Conservation (phyloP, 1,140 invertebrate species). For the Neodiprion lecontei region DNA sequence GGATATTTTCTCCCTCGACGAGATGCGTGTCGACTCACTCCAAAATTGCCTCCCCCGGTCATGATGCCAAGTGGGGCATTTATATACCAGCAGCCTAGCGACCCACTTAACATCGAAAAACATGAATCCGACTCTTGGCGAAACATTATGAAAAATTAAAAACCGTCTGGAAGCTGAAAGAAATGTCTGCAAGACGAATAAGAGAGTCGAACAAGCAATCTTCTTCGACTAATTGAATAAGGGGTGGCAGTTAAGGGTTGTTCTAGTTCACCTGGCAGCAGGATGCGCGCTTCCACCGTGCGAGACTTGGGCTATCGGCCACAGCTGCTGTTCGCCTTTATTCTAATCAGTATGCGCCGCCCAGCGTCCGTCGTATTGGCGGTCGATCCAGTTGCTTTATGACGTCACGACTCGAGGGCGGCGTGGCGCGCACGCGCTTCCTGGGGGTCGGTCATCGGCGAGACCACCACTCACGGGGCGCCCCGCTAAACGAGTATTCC, state of each 20-base stretch:
- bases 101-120: background rate
- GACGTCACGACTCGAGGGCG: constrained; percentile 8
- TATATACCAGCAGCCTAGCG: background rate
- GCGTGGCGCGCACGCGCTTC: constrained; percentile 11
- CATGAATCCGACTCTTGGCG: background rate
- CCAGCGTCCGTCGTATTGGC: constrained; percentile 16
- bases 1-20: background rate
- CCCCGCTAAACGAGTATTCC: background rate
- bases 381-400: constrained; percentile 16
- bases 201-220: background rate
- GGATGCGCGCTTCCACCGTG: background rate
- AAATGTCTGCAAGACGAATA: background rate
- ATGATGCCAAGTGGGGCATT: background rate
- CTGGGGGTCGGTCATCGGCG: background rate
- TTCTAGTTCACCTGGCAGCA: background rate
- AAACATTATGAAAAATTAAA: background rate
- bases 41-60: background rate
- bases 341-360: constrained; percentile 16
- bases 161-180: background rate
- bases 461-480: background rate
- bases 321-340: constrained; percentile 7
- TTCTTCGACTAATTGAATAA: background rate
- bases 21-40: background rate
- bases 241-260: background rate
- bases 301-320: background rate